Evolutionary conservation across 1,140 invertebrate species (phyloP).

Genomic region (Palaemon carinicauda): DNA sequence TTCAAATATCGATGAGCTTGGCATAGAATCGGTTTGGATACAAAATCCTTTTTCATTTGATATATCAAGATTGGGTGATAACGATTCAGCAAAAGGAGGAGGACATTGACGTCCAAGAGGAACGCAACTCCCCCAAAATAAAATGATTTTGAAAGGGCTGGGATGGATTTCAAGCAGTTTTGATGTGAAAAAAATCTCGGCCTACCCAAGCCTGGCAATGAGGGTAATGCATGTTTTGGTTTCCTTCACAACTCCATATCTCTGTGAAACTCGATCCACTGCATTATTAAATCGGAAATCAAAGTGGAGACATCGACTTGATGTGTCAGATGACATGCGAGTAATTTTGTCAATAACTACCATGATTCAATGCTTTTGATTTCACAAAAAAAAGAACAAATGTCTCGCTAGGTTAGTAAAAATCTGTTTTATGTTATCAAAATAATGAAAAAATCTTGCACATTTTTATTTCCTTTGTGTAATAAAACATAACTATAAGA

Average conservation of each 20-base stretch:
- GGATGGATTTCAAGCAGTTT: slow-evolving; percentile 65
- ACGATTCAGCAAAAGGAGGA: too few species aligned
- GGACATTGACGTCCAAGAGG: too few species aligned
- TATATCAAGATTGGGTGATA: too few species aligned
- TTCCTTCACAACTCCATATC: slow-evolving; percentile 46
- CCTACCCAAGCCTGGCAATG: neutral
- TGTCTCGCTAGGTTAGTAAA: neutral
- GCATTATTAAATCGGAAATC: slow-evolving; percentile 37
- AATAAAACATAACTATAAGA: too few species aligned
- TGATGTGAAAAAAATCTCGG: slow-evolving; percentile 30
- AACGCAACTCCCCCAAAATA: too few species aligned
- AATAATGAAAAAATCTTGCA: slow-evolving; percentile 14
- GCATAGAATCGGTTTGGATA: too few species aligned
- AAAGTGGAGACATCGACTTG: slow-evolving; percentile 56
- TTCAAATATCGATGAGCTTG: too few species aligned
- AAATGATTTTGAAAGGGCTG: too few species aligned
- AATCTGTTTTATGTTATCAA: neutral
- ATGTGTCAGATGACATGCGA: slow-evolving; percentile 40
- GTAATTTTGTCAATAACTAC: slow-evolving; percentile 22
- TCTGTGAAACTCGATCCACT: slow-evolving; percentile 56
- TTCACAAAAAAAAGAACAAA: slow-evolving; percentile 7
- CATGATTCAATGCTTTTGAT: slow-evolving; percentile 23
- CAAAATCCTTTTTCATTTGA: too few species aligned
- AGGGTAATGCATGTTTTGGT: slow-evolving; percentile 36
- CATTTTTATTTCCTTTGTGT: slow-evolving; percentile 20